phyloP scores from a whole-genome alignment of 2,113 vertebrate genomes.

The Gnathonemus longibarbis region DNA sequence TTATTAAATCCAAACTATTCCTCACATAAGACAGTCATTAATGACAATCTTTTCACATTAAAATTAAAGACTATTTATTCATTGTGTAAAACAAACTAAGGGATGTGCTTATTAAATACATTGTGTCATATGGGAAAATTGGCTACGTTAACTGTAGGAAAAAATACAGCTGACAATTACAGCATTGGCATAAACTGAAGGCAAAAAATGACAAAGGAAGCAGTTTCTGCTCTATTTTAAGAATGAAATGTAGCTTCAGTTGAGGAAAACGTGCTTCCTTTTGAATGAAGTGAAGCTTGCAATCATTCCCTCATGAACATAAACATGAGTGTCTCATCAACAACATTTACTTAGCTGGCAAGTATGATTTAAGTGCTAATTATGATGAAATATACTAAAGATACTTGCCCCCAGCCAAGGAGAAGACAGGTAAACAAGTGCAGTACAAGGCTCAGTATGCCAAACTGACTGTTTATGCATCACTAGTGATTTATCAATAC shows the following conservation, averaged over 20 bases:
- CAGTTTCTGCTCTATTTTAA: constrained; percentile 25
- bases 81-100: background rate
- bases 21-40: background rate
- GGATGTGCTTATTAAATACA: background rate
- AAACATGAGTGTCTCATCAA: constrained; percentile 27
- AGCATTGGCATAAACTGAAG: constrained; percentile 7
- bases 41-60: background rate
- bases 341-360: constrained; percentile 25
- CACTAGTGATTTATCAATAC: background rate
- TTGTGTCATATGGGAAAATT: background rate
- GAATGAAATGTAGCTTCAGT: constrained; percentile 18
- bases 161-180: background rate
- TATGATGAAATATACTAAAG: background rate
- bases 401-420: background rate
- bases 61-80: background rate
- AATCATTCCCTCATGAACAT: constrained; percentile 40
- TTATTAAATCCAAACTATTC: background rate
- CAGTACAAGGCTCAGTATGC: background rate
- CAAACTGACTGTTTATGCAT: background rate
- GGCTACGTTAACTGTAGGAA: background rate
- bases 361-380: background rate
- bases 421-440: background rate
- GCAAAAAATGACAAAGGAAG: background rate
- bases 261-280: constrained; percentile 44
- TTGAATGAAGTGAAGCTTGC: constrained; percentile 43